Percentiles rank a stretch among this genome's conserved stretches.
These are phyloP conservation scores for Cephalophus harveyi DNA, from an alignment of 2,113 vertebrate species.

Conservation along the genomic window DNA sequence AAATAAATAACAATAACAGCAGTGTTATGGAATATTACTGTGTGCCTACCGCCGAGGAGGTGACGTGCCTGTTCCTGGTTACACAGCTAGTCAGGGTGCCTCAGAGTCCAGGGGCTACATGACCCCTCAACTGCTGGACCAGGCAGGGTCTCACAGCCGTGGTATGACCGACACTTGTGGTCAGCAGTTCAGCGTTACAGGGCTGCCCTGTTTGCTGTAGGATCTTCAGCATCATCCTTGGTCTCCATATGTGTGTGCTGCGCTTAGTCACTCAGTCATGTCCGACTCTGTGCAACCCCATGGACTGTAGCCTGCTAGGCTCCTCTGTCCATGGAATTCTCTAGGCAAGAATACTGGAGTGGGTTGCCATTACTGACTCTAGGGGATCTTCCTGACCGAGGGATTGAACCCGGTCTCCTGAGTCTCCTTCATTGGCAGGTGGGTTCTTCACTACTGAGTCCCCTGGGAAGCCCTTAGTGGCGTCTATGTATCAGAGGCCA, in stretches of 20 bases:
- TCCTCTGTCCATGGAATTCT: not conserved
- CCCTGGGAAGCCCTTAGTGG: not conserved
- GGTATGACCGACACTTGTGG: not conserved
- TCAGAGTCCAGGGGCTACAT: not conserved
- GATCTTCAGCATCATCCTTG: not conserved
- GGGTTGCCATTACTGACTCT: not conserved
- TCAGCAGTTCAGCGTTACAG: rapidly evolving
- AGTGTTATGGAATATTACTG: not conserved
- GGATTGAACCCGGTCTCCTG: not conserved
- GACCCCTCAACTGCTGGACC: not conserved
- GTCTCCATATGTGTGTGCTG: not conserved
- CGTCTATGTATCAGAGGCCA: not conserved
- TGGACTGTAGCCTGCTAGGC: not conserved
- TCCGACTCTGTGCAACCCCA: not conserved
- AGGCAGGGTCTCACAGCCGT: not conserved
- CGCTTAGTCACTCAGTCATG: not conserved
- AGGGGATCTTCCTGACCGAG: not conserved
- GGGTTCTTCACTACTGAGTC: not conserved
- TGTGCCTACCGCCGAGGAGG: too few species aligned
- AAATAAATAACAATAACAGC: not conserved
- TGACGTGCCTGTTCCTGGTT: not conserved
- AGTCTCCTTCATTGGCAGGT: not conserved
- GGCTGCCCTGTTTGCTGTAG: not conserved
- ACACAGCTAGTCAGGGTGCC: not conserved
- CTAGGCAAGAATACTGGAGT: not conserved